A percentile compares a stretch with the other conserved stretches of the same genome.
Evolutionary conservation across 2,888 invertebrate genomes (phyloP).

Genomic region (Phengaris arion): DNA sequence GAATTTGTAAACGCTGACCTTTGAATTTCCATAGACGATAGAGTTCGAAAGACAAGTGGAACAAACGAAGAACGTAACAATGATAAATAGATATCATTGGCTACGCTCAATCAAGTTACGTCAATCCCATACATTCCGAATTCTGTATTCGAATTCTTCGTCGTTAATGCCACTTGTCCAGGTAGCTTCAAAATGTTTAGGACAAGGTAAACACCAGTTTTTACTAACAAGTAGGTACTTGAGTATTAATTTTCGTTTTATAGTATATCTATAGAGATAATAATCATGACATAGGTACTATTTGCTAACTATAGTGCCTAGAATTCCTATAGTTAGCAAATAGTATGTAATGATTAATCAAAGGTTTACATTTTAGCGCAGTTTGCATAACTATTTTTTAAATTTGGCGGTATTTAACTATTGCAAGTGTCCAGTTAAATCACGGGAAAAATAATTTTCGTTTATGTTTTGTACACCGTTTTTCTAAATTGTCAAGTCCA

Average conservation of each 20-base stretch:
- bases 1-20: neutral
- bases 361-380: neutral
- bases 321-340: neutral
- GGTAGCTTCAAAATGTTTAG: neutral
- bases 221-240: neutral
- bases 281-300: no score
- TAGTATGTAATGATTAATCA: neutral
- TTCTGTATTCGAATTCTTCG: neutral
- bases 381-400: no score
- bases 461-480: no score
- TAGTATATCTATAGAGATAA: neutral
- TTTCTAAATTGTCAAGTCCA: no score
- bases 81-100: constrained; percentile 8
- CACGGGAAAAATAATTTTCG: no score
- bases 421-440: no score
- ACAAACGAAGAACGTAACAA: neutral
- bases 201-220: constrained; percentile 2
- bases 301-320: neutral
- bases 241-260: neutral
- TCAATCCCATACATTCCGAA: neutral
- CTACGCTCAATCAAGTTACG: constrained; percentile 9
- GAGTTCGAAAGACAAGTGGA: constrained; percentile 15
- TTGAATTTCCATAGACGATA: constrained; percentile 1
- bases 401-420: no score
- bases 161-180: neutral